A percentile compares a stretch with the other conserved stretches of the same genome.
These are phyloP conservation scores for Lophotriccus pileatus DNA, from an alignment of 2,797 vertebrate species.

Conservation along the genomic window DNA sequence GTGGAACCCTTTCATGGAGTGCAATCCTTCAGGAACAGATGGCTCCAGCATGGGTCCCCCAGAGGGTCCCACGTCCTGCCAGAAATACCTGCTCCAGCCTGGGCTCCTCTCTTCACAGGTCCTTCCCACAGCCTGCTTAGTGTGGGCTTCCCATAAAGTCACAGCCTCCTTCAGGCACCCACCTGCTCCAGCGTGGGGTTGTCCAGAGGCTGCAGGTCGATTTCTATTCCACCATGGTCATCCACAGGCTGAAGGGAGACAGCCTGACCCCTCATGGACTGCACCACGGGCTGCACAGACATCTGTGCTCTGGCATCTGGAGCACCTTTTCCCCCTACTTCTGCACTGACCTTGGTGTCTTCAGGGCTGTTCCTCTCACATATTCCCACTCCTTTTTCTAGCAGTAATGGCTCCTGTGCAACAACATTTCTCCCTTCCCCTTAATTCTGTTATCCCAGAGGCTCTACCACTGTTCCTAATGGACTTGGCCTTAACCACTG, in stretches of 20 bases:
- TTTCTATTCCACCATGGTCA: background rate
- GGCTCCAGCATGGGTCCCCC: accelerated
- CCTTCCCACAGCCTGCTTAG: background rate
- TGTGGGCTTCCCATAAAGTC: background rate
- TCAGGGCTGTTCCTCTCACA: background rate
- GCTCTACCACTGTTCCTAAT: too few relatives aligned
- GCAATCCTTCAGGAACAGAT: background rate
- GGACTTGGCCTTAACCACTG: background rate
- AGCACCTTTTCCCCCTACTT: background rate
- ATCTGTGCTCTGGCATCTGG: background rate
- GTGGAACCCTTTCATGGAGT: background rate
- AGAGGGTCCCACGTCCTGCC: background rate
- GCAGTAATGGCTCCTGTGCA: background rate
- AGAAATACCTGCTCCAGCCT: background rate
- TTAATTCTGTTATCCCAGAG: background rate
- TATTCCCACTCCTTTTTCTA: too few relatives aligned
- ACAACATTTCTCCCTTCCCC: background rate
- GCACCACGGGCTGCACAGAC: background rate
- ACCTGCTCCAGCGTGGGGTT: background rate
- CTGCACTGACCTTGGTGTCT: background rate
- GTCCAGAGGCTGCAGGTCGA: background rate
- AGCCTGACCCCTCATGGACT: background rate
- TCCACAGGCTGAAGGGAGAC: background rate
- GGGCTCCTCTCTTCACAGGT: too few relatives aligned
- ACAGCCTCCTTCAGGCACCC: background rate